These are phyloP conservation scores for Enteromius afrohamiltoni DNA, from an alignment of 2,797 vertebrate species.

Conservation along the genomic window DNA sequence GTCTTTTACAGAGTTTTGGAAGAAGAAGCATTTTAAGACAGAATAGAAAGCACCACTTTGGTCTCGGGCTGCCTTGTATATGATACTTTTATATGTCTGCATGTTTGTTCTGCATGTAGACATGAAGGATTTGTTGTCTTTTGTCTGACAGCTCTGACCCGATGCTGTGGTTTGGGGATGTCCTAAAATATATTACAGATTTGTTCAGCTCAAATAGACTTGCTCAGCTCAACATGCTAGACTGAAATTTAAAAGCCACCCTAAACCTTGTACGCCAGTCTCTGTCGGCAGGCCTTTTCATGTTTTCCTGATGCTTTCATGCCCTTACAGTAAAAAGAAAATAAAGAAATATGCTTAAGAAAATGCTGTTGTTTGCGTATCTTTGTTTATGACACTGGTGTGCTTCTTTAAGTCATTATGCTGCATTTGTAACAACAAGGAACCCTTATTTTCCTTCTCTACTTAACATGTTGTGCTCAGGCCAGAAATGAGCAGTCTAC, in stretches of 20 bases:
- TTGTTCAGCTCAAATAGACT: conserved; percentile 39
- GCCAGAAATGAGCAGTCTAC: background rate
- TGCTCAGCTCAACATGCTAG: conserved; percentile 26
- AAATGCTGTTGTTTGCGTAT: background rate
- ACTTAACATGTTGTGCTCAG: background rate
- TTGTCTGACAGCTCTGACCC: background rate
- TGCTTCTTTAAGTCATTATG: background rate
- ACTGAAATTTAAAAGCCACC: conserved; percentile 28
- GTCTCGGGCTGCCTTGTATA: background rate
- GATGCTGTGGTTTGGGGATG: background rate
- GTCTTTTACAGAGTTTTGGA: background rate
- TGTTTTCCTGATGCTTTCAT: background rate
- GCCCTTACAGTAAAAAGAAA: background rate
- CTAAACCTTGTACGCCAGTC: conserved; percentile 19
- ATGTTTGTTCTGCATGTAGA: background rate
- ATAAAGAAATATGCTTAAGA: background rate
- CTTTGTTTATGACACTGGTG: background rate
- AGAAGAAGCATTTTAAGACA: background rate
- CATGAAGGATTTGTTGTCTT: background rate
- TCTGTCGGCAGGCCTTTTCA: background rate
- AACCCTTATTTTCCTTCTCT: background rate
- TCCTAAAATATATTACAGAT: background rate
- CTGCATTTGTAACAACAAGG: background rate
- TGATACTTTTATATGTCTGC: background rate
- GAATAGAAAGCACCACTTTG: background rate